Evolutionary conservation across 2,888 invertebrate genomes (phyloP).

Genomic region (Luffia ferchaultella): DNA sequence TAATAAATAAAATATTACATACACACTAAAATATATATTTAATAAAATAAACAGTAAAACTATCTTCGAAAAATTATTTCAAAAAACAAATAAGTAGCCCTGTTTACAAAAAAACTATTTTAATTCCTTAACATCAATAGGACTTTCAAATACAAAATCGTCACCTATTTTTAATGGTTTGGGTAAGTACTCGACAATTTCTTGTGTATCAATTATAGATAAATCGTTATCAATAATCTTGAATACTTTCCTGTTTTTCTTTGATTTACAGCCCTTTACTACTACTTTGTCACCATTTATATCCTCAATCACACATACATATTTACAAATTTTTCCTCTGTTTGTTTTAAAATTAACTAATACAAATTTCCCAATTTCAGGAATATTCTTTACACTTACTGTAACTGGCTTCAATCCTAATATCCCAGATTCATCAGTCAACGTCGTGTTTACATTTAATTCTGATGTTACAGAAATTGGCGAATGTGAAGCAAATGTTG

Average conservation of each 20-base stretch:
- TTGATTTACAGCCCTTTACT: not conserved
- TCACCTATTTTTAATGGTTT: not conserved
- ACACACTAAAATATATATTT: not conserved
- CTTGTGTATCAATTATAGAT: not conserved
- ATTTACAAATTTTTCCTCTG: constrained; percentile 4
- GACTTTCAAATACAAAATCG: not conserved
- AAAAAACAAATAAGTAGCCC: not conserved
- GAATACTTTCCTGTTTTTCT: not conserved
- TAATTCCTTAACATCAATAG: not conserved
- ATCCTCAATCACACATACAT: not conserved
- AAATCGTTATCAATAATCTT: too few species aligned
- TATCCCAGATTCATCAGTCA: not conserved
- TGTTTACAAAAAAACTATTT: not conserved
- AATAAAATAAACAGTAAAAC: not conserved
- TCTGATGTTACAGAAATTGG: constrained; percentile 1
- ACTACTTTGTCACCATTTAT: not conserved
- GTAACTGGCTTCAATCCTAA: not conserved
- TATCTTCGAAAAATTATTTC: not conserved
- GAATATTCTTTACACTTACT: not conserved
- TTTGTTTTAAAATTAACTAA: constrained; percentile 5
- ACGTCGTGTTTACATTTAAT: not conserved
- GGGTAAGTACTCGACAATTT: not conserved
- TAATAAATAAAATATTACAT: not conserved
- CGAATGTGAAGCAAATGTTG: constrained; percentile 3
- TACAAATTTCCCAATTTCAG: not conserved